Conservation (phyloP, 2,113 vertebrate species). For the Eclectus roratus region DNA sequence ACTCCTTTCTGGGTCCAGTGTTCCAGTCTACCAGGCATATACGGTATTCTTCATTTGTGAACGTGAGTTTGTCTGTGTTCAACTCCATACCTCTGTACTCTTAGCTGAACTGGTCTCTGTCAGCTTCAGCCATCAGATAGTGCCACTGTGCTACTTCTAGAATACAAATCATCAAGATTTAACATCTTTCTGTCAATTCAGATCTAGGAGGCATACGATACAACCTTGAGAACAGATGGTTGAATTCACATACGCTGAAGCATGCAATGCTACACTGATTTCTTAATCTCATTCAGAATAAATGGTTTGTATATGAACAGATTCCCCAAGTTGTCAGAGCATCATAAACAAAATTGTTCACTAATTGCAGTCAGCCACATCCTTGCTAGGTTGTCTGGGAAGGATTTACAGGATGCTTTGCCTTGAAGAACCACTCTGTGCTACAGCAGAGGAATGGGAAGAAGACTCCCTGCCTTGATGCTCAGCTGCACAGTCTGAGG, state of each 20-base stretch:
- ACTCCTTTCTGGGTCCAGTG: background rate
- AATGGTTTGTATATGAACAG: conserved; percentile 56
- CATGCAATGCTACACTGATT: conserved; percentile 31
- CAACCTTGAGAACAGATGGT: conserved; percentile 56
- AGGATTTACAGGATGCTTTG: conserved; percentile 34
- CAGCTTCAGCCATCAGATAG: background rate
- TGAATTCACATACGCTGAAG: conserved; percentile 47
- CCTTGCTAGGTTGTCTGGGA: background rate
- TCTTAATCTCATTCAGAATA: conserved; percentile 64
- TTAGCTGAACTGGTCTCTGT: background rate
- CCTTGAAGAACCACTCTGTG: background rate
- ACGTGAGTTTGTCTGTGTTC: background rate
- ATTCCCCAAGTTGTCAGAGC: conserved; percentile 38
- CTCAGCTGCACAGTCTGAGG: background rate
- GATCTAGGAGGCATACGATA: background rate
- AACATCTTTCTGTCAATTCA: conserved; percentile 44
- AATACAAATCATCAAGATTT: conserved; percentile 30
- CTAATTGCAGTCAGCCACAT: conserved; percentile 50
- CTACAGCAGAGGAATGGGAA: background rate
- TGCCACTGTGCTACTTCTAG: background rate
- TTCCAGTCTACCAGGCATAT: background rate
- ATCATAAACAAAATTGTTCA: conserved; percentile 52
- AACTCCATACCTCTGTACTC: background rate
- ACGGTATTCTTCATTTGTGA: background rate
- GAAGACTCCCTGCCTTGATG: background rate